A percentile compares a stretch with the other conserved stretches of the same genome.
Evolutionary conservation across 2,797 vertebrate species (phyloP).

Genomic region (Poecilia velifera): DNA sequence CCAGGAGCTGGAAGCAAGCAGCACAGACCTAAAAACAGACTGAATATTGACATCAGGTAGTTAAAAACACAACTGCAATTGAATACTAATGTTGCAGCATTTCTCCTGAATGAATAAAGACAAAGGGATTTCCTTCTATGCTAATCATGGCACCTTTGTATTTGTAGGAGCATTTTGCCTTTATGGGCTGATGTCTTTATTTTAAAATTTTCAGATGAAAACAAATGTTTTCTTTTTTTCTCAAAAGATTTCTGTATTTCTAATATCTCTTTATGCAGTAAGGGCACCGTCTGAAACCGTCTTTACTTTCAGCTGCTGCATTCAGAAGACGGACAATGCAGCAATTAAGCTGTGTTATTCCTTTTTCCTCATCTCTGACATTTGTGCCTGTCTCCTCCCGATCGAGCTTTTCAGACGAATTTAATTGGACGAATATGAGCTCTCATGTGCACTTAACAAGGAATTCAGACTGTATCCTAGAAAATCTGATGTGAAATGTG

Average conservation of each 20-base stretch:
- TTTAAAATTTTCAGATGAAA: neutral
- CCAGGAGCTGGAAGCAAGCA: constrained; percentile 9
- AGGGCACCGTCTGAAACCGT: constrained; percentile 12
- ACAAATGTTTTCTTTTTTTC: neutral
- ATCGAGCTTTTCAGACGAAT: constrained; percentile 48
- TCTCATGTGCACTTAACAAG: constrained; percentile 25
- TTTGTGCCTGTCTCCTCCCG: constrained; percentile 47
- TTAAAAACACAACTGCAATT: constrained; percentile 3
- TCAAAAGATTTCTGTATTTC: neutral
- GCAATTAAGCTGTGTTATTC: constrained; percentile 55
- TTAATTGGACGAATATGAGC: constrained; percentile 54
- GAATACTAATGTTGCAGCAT: neutral
- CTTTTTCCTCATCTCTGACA: constrained; percentile 41
- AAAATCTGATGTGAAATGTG: constrained; percentile 29
- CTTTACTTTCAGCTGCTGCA: constrained; percentile 16
- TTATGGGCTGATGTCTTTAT: constrained; percentile 4
- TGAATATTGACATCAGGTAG: neutral
- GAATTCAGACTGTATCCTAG: constrained; percentile 28
- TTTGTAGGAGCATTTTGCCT: neutral
- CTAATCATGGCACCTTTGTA: neutral
- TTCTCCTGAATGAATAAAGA: constrained; percentile 4
- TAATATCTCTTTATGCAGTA: constrained; percentile 5
- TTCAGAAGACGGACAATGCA: constrained; percentile 22
- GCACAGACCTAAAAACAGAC: constrained; percentile 14
- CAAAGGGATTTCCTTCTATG: neutral